A percentile compares a stretch with the other conserved stretches of the same genome.
Evolutionary conservation across 2,113 vertebrate genomes (phyloP).

Genomic region (Morone saxatilis): DNA sequence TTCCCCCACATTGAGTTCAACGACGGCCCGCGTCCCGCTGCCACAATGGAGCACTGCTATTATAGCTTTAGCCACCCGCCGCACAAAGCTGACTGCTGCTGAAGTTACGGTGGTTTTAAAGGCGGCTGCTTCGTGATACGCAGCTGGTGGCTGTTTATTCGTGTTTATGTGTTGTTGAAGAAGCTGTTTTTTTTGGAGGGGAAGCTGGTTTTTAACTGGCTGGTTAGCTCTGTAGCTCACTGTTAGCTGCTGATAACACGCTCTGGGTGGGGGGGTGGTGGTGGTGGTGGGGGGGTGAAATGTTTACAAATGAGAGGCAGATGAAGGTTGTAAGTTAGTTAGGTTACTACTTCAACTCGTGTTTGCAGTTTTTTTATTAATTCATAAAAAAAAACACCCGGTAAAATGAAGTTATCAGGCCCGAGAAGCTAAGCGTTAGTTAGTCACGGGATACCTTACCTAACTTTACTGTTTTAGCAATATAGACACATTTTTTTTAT

Average conservation of each 20-base stretch:
- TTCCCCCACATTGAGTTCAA: slow-evolving; percentile 68
- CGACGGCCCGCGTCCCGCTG: slow-evolving; percentile 69
- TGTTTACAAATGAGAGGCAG: not conserved
- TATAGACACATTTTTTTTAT: not conserved
- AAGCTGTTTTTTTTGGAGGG: no score
- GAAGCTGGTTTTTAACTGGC: slow-evolving; percentile 18
- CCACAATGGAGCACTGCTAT: slow-evolving; percentile 70
- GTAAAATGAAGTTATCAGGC: not conserved
- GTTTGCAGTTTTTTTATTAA: not conserved
- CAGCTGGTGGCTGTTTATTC: not conserved
- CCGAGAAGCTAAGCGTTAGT: slow-evolving; percentile 14
- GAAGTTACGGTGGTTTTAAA: not conserved
- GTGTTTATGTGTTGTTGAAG: no score
- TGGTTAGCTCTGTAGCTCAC: slow-evolving; percentile 3
- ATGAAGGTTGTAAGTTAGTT: rapidly evolving
- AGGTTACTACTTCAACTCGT: rapidly evolving
- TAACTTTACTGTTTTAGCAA: no score
- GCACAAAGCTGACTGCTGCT: not conserved
- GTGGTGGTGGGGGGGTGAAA: not conserved
- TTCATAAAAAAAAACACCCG: no score
- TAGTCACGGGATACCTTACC: not conserved
- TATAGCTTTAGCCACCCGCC: not conserved
- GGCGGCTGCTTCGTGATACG: rapidly evolving
- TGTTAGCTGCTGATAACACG: slow-evolving; percentile 19
- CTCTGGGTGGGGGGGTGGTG: no score